A percentile compares a stretch with the other conserved stretches of the same genome.
Conservation (phyloP, 2,797 vertebrate species). For the Sebastes hubbsi region DNA sequence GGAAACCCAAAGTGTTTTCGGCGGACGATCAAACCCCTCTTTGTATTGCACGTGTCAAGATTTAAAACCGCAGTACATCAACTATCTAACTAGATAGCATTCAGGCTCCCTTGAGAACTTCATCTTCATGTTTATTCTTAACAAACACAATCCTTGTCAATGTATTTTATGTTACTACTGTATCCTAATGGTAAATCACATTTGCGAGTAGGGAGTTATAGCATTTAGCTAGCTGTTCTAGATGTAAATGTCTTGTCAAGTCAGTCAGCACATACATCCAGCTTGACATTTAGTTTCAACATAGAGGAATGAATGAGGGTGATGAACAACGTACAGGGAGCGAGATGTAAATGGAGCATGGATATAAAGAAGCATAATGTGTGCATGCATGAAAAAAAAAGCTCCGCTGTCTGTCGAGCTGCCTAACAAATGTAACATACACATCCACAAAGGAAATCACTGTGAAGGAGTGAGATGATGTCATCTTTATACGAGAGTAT, state of each 20-base stretch:
- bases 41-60: not conserved
- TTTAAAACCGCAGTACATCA: not conserved
- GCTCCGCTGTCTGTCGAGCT: not conserved
- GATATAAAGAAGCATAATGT: not conserved
- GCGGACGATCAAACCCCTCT: slow-evolving; percentile 13
- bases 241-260: not conserved
- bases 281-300: not conserved
- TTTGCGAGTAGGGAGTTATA: not conserved
- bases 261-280: not conserved
- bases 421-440: not conserved
- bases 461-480: not conserved
- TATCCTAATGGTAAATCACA: not conserved
- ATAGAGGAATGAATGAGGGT: not conserved
- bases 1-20: not conserved
- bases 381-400: not conserved
- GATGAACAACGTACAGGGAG: not conserved
- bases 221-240: not conserved
- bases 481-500: not conserved
- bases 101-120: not conserved
- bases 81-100: not conserved
- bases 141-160: not conserved
- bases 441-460: not conserved
- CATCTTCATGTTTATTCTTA: not conserved
- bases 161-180: not conserved
- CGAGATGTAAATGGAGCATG: not conserved